phyloP scores from a whole-genome alignment of 2,797 vertebrate genomes.

The Enteromius paludinosus region DNA sequence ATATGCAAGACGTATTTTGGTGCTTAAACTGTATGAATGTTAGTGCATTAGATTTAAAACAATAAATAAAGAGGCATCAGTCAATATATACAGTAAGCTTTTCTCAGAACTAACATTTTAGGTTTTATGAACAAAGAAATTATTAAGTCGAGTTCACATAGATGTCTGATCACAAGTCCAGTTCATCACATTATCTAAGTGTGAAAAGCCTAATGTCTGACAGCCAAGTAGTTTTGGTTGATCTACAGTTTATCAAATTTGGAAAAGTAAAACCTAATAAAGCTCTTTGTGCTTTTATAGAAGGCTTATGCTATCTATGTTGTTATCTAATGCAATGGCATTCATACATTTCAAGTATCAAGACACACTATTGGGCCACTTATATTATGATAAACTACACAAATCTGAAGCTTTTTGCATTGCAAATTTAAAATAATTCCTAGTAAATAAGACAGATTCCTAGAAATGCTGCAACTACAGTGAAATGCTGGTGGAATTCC shows the following conservation, averaged over 20 bases:
- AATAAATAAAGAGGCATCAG: neutral
- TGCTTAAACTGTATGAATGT: neutral
- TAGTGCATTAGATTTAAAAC: neutral
- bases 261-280: neutral
- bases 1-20: neutral
- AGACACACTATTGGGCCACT: neutral
- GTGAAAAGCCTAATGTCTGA: neutral
- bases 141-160: neutral
- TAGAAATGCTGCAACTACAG: slow-evolving; percentile 1
- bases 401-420: neutral
- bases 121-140: neutral
- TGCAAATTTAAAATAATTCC: neutral
- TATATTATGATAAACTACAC: neutral
- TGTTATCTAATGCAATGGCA: neutral
- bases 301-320: neutral
- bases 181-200: neutral
- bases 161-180: neutral
- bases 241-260: neutral
- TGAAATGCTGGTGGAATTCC: slow-evolving; percentile 12
- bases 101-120: neutral
- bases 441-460: slow-evolving; percentile 1
- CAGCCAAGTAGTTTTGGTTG: neutral
- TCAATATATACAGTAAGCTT: neutral
- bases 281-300: neutral
- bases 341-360: neutral